phyloP scores from a whole-genome alignment of 2,888 invertebrate genomes.

The Thereva nobilitata region DNA sequence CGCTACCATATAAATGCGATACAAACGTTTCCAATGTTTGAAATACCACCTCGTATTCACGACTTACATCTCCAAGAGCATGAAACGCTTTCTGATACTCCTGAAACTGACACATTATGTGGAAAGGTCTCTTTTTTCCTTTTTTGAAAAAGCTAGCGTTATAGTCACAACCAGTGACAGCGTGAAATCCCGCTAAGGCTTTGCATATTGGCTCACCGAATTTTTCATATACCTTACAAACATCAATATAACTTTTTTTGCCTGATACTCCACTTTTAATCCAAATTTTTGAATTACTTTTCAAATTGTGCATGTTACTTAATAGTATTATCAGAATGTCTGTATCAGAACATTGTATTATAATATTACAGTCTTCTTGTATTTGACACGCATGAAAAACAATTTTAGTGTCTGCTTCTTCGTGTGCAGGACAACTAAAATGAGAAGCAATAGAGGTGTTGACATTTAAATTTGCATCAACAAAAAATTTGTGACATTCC shows the following conservation, averaged over 20 bases:
- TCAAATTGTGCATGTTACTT: not conserved
- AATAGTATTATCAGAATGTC: conserved; percentile 5
- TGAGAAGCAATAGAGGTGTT: conserved; percentile 7
- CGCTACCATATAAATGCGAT: too few relatives aligned
- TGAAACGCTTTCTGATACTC: not conserved
- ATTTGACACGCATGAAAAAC: conserved; percentile 10
- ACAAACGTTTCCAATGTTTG: too few relatives aligned
- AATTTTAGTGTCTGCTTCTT: conserved; percentile 28
- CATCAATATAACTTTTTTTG: not conserved
- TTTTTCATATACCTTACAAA: conserved; percentile 1
- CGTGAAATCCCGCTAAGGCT: conserved; percentile 12
- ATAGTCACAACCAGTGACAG: conserved; percentile 9
- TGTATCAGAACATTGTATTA: conserved; percentile 13
- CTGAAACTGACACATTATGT: not conserved
- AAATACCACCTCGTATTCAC: not conserved
- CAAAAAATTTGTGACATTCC: conserved; percentile 36
- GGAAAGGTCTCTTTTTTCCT: conserved; percentile 9
- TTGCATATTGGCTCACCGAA: not conserved
- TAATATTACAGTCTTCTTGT: not conserved
- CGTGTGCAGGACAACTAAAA: conserved; percentile 20
- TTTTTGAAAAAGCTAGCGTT: not conserved
- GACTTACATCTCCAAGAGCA: not conserved
- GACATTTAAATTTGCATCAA: conserved; percentile 34
- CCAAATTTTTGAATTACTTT: conserved; percentile 6
- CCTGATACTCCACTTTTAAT: not conserved